Base-by-base conservation (phyloP, 2,797 vertebrate genomes). In the Brachyrhaphis roseni region DNA sequence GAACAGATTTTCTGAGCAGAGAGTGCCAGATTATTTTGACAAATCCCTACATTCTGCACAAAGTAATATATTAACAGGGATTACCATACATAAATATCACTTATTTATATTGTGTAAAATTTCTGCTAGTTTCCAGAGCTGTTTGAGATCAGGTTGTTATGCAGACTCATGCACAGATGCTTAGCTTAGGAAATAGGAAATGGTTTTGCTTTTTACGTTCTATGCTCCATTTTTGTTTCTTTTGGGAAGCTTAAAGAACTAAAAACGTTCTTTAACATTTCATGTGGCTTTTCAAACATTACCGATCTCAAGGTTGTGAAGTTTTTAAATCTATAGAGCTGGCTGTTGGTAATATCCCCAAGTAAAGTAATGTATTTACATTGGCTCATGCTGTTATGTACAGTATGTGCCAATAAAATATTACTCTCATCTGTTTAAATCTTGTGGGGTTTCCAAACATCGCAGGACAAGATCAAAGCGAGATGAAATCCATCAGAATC, bases 61-160 rank as follows among this genome's bases (percentile, higher is more conserved):
- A 74, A 74, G 39, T 41, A 41, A 53, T 36, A 34, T 6, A 41
- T 55, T 36, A 74, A 55, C 53, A 55, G 11, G 36, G 49, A 74
- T 41, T 55, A 74, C 23, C 36, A 41, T 55, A 16, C 23, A 57
- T 74, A 74, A 74, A 74, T 53, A 28, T 41, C 23, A 55, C 72
- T 39, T 71, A 71, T 71, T 71, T 45, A 46, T 71, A 3, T 45
- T 71, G 26, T 71, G 43, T 46, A 71, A 26, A 4, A 3, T 8
- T 71, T 71, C 68, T 28, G 12, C 26, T 28, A 46, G n/a, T 46
- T 71, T 8, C 68, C n/a, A 46, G 45, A 71, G 68, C 13, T 46
- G 43, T 71, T 45, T 71, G 26, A 46, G 43, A 71, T 71, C 68
- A 71, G 43, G 68, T 28, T 71, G 8, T 71, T 6, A 71, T 71